Evolutionary conservation across 2,797 vertebrate species (phyloP).

Genomic region (Tragopan temminckii): DNA sequence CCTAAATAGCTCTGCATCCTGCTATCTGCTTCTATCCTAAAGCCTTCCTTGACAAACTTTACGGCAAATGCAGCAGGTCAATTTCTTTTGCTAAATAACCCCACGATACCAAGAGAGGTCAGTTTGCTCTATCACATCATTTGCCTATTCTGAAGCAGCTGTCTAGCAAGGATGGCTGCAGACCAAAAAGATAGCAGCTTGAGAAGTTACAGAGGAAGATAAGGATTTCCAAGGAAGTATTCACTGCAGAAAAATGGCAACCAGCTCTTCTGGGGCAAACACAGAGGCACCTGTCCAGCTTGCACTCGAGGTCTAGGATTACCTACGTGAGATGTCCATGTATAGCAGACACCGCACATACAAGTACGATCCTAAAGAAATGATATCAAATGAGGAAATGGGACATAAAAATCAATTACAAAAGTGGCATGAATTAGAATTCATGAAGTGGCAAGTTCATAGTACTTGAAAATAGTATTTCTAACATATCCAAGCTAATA

Average conservation of each 20-base stretch:
- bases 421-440: neutral
- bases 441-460: neutral
- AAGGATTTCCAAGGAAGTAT: neutral
- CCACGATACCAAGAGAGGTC: fast-evolving
- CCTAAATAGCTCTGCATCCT: neutral
- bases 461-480: neutral
- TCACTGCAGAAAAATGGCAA: neutral
- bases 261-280: neutral
- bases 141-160: neutral
- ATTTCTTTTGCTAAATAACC: neutral
- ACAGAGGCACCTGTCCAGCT: neutral
- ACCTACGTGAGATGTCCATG: neutral
- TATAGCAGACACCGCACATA: neutral
- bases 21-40: neutral
- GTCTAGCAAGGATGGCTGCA: neutral
- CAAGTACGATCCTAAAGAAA: neutral
- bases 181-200: neutral
- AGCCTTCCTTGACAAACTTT: neutral
- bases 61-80: fast-evolving
- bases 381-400: neutral
- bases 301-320: neutral
- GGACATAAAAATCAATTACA: neutral
- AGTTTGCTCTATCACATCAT: neutral
- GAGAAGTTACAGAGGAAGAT: neutral
- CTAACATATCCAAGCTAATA: neutral